Evolutionary conservation across 2,888 invertebrate species (phyloP), one percentile per base, ranked within the genome.

Genomic region (Epistrophe eligans): DNA sequence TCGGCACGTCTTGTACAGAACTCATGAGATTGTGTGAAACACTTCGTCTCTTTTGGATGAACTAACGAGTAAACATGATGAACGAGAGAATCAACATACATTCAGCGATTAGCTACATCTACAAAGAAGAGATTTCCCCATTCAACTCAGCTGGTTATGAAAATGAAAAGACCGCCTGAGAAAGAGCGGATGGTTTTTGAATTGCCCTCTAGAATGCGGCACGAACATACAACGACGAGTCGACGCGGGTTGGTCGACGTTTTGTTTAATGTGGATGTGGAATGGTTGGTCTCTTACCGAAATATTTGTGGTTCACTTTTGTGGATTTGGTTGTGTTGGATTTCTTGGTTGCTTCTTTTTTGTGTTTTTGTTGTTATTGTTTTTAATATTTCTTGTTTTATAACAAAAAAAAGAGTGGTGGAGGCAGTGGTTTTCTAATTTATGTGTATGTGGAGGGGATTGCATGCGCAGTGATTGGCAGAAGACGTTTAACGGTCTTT

Each of bases 391-490:
- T 50, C 7, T 79, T 79, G 43, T 74, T 73, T 79, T 72, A 19
- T 48, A 35, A 50, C 32, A 72, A 77, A 71, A 43, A 52, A 62
- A 58, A 64, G 70, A 66, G n/a, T 72, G 76, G 85, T 82, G 77
- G 43, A 73, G 66, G 81, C 73, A 62, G 76, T 84, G 76, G 64
- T 71, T 74, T n/a, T 55, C 17, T 40, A 45, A 32, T 77, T 71
- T 82, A 40, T 71, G n/a, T 76, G 45, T 7, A 17, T n/a, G 13
- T 19, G 38, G 52, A 64, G 73, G 55, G 17, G 79, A 67, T 62
- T 79, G 60, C 87, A 83, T 87, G 87, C 87, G 79, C 79, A 87
- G 72, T 83, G 87, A 87, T 87, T 87, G 87, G 87, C 66, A 72
- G 82, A 58, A 87, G 83, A 76, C 28, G 71, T 66, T 45, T 79